Percentiles rank a stretch among this genome's conserved stretches.
phyloP scores from a whole-genome alignment of 35 echinoderm and acorn worm species.

The Diadema setosum region DNA sequence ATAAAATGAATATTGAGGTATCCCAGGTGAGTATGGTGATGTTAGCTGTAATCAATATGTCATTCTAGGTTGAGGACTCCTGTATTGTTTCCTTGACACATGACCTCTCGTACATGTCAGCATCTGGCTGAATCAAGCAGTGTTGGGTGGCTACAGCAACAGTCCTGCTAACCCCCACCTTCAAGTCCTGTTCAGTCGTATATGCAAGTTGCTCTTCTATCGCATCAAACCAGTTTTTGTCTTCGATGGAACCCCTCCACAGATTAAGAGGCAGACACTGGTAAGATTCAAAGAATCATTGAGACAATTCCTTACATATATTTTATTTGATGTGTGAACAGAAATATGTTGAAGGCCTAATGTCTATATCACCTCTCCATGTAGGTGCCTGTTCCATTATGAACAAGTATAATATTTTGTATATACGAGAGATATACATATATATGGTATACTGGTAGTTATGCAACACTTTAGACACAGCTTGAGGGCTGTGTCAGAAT shows the following conservation, averaged over 20 bases:
- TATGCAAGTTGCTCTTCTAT: slow-evolving; percentile 94
- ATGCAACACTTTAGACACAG: too few species aligned
- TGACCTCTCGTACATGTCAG: slow-evolving; percentile 58
- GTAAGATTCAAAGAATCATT: slow-evolving; percentile 25
- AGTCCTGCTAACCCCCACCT: slow-evolving; percentile 69
- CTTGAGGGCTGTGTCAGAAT: too few species aligned
- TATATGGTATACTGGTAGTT: too few species aligned
- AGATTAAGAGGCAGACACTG: slow-evolving; percentile 93
- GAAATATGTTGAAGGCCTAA: too few species aligned
- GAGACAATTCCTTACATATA: too few species aligned
- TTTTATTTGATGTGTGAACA: neutral
- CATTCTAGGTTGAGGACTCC: too few species aligned
- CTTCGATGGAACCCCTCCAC: slow-evolving; percentile 83
- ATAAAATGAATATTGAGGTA: neutral
- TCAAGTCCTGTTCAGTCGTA: slow-evolving; percentile 72
- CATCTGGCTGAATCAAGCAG: slow-evolving; percentile 89
- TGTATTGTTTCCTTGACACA: neutral
- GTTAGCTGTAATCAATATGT: too few species aligned
- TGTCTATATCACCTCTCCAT: too few species aligned
- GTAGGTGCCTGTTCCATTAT: too few species aligned
- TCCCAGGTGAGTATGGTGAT: neutral
- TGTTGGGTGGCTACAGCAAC: slow-evolving; percentile 72
- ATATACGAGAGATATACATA: too few species aligned
- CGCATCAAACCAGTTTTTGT: slow-evolving; percentile 97
- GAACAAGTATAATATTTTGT: too few species aligned